Percentiles rank a stretch among this genome's conserved stretches.
Evolutionary conservation across 2,888 invertebrate species (phyloP).

Genomic region (Papilio elwesi): DNA sequence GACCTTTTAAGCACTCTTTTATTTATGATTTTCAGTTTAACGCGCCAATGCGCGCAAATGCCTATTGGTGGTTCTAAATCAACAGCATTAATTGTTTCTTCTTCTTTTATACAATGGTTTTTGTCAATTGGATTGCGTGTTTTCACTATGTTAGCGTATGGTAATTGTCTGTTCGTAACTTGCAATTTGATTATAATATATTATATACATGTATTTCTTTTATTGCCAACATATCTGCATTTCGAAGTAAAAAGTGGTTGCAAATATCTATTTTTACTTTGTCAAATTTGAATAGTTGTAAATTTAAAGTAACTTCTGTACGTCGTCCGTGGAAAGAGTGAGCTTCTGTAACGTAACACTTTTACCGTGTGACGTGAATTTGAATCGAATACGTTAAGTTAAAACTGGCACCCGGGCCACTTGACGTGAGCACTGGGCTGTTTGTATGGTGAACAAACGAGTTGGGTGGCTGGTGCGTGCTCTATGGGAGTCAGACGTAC

Average conservation of each 20-base stretch:
- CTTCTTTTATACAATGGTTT: no score
- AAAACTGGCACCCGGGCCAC: constrained; percentile 23
- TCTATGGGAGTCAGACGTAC: constrained; percentile 50
- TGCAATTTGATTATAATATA: background rate
- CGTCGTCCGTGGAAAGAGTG: constrained; percentile 41
- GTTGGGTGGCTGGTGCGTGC: constrained; percentile 46
- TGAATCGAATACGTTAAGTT: constrained; percentile 17
- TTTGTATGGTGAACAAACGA: constrained; percentile 42
- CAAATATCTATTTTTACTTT: background rate
- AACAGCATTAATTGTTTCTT: no score
- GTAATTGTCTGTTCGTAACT: background rate
- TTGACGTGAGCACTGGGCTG: constrained; percentile 50
- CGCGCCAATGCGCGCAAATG: no score
- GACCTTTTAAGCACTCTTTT: no score
- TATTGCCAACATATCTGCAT: background rate
- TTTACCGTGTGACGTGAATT: constrained; percentile 36
- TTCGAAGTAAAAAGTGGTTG: background rate
- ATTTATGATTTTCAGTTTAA: no score
- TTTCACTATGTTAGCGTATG: background rate
- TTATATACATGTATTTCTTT: background rate
- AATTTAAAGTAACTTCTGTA: background rate
- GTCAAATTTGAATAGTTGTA: background rate
- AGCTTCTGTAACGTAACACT: constrained; percentile 43
- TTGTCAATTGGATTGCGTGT: background rate
- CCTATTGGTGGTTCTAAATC: no score